phyloP scores from a whole-genome alignment of 2,797 vertebrate genomes.

The Ataeniobius toweri region DNA sequence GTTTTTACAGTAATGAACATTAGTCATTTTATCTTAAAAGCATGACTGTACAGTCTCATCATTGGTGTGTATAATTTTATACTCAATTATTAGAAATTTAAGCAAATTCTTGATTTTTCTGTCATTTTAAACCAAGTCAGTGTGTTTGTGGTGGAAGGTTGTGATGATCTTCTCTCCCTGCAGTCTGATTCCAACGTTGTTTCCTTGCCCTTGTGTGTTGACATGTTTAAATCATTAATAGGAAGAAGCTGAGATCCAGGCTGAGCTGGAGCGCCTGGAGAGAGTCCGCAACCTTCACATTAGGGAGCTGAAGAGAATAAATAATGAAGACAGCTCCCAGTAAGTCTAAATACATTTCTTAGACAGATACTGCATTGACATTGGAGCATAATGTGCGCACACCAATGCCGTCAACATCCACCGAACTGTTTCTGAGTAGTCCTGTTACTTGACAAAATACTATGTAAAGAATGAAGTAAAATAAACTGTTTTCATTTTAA shows the following conservation, averaged over 20 bases:
- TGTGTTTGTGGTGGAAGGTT: slow-evolving; percentile 57
- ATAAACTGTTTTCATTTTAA: not conserved
- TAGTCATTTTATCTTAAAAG: not conserved
- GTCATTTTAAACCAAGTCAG: slow-evolving; percentile 38
- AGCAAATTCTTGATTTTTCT: not conserved
- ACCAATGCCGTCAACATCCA: slow-evolving; percentile 1
- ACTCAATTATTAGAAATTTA: not conserved
- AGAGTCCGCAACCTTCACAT: slow-evolving; percentile 99
- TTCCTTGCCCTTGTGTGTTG: slow-evolving; percentile 62
- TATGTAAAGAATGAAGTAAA: not conserved
- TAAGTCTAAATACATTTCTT: slow-evolving; percentile 77
- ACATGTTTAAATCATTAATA: slow-evolving; percentile 83
- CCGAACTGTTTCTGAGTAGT: not conserved
- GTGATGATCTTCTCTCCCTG: slow-evolving; percentile 59
- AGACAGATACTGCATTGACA: slow-evolving; percentile 47
- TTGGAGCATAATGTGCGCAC: slow-evolving; percentile 31
- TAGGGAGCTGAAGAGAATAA: slow-evolving; percentile 99
- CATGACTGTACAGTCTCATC: not conserved
- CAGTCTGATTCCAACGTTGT: slow-evolving; percentile 58
- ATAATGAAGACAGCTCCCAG: slow-evolving; percentile 99
- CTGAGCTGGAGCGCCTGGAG: slow-evolving; percentile 98
- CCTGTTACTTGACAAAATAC: not conserved
- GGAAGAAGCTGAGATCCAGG: slow-evolving; percentile 99
- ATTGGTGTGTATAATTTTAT: not conserved
- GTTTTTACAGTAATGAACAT: not conserved